These are phyloP conservation scores for Oceanites oceanicus DNA, from an alignment of 2,113 vertebrate species.

Conservation along the genomic window DNA sequence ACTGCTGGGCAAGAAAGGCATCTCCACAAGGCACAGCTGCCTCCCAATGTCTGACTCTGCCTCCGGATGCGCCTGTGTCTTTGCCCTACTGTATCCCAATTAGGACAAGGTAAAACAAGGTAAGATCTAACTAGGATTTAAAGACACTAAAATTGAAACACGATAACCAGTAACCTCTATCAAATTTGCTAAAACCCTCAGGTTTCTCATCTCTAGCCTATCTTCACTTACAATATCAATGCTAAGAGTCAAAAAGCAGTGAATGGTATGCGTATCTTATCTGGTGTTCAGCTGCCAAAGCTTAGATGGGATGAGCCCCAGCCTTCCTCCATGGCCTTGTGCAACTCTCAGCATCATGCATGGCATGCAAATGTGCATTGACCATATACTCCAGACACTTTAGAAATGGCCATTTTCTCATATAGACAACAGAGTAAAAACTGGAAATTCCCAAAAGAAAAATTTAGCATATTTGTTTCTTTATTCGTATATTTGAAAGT, in stretches of 20 bases:
- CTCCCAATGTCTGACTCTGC: neutral
- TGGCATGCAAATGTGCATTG: neutral
- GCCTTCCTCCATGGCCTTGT: neutral
- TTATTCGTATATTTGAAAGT: neutral
- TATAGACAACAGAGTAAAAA: neutral
- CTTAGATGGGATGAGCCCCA: neutral
- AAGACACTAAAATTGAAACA: conserved; percentile 10
- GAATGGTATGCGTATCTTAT: conserved; percentile 10
- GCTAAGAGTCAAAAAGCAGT: conserved; percentile 13
- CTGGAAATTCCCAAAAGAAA: neutral
- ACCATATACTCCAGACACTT: neutral
- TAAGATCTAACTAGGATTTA: conserved; percentile 7
- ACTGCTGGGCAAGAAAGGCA: neutral
- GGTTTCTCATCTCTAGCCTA: conserved; percentile 14
- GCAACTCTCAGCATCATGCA: neutral
- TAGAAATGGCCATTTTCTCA: neutral
- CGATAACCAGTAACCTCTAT: neutral
- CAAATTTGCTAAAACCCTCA: neutral
- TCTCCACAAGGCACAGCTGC: neutral
- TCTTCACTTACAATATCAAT: neutral
- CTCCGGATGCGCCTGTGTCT: neutral
- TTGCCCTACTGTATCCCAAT: neutral
- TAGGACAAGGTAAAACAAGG: neutral
- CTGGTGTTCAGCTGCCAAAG: conserved; percentile 1
- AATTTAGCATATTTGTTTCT: neutral